phyloP scores from a whole-genome alignment of 1,140 invertebrate genomes.

The Stratiolaelaps scimitus region DNA sequence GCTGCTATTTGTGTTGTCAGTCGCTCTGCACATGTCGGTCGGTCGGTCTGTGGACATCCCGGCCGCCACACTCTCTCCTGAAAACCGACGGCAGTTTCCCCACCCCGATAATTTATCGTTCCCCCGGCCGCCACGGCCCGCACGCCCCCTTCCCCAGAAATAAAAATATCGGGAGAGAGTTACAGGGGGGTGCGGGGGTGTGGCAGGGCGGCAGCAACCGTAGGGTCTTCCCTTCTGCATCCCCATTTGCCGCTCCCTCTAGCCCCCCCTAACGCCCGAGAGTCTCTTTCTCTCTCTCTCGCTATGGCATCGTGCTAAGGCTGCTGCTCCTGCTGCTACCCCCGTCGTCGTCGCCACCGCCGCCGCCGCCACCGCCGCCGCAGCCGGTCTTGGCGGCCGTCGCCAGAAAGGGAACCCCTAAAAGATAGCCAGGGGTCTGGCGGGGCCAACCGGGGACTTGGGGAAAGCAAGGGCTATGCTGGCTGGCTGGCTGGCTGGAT shows the following conservation, averaged over 20 bases:
- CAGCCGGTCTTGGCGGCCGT: background rate
- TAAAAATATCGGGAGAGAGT: slow-evolving; percentile 29
- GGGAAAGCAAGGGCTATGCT: too few relatives aligned
- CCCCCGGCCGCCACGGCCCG: background rate
- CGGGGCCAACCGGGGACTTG: too few relatives aligned
- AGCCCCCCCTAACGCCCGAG: too few relatives aligned
- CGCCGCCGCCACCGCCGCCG: background rate
- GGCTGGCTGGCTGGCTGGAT: too few relatives aligned
- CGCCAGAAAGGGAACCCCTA: background rate
- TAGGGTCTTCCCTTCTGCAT: too few relatives aligned
- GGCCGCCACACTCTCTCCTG: slow-evolving; percentile 21
- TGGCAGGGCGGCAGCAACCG: too few relatives aligned
- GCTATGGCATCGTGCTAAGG: background rate
- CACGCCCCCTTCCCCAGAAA: slow-evolving; percentile 11
- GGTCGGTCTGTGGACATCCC: too few relatives aligned
- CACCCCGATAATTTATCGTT: slow-evolving; percentile 28
- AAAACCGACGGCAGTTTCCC: slow-evolving; percentile 25
- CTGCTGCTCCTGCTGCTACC: background rate
- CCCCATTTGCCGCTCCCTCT: too few relatives aligned
- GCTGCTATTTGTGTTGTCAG: too few relatives aligned
- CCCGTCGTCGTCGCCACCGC: slow-evolving; percentile 3
- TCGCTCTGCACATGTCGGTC: too few relatives aligned
- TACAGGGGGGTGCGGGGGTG: background rate
- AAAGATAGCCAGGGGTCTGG: too few relatives aligned
- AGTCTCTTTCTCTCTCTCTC: too few relatives aligned